Base-by-base conservation (phyloP, 2,797 vertebrate genomes). In the Scomberomorus guttatus region DNA sequence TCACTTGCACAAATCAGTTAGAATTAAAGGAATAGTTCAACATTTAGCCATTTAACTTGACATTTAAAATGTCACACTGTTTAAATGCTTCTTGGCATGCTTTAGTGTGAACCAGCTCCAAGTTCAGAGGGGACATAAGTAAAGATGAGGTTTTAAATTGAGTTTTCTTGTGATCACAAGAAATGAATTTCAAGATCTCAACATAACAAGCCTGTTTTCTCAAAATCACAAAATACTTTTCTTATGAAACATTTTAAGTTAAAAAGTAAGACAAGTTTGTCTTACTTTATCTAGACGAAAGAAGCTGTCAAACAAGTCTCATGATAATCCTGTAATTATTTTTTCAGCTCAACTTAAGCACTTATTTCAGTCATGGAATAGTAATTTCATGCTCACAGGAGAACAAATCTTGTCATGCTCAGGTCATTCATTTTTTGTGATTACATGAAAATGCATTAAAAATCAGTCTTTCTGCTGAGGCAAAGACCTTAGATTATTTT, bases 151-250 rank as follows among this genome's bases (percentile, higher is more conserved):
- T 34, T 34, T 58, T 20, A 58, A 6, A n/a, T 58, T n/a, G 34
- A n/a, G 24, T 27, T 42, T 44, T 52, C 20, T 54, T 75, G 6
- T 60, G 50, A 75, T 81, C 61, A 60, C 44, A 22, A 27, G 15
- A 52, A 58, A 44, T 52, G 5, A 27, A 18, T 62, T 18, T 62
- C 12, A 46, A 27, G 4, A 14, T 48, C 24, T 3, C 42, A 1
- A 57, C 17, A 50, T 20, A 48, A 34, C 27, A 48, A 14, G 59
- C 24, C 54, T 18, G 37, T 46, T 74, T 56, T 48, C 27, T 24
- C 20, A 1, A 48, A 74, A 48, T 48, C 71, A 46, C 8, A 46
- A 32, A 55, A n/a, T 60, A 0, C 1, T 52, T 18, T 37, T 39
- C 7, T n/a, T 13, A 39, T 39, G 10, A 39, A 34, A 39, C 37